Evolutionary conservation across 2,113 vertebrate genomes (phyloP).

Genomic region (Spilogale gracilis): DNA sequence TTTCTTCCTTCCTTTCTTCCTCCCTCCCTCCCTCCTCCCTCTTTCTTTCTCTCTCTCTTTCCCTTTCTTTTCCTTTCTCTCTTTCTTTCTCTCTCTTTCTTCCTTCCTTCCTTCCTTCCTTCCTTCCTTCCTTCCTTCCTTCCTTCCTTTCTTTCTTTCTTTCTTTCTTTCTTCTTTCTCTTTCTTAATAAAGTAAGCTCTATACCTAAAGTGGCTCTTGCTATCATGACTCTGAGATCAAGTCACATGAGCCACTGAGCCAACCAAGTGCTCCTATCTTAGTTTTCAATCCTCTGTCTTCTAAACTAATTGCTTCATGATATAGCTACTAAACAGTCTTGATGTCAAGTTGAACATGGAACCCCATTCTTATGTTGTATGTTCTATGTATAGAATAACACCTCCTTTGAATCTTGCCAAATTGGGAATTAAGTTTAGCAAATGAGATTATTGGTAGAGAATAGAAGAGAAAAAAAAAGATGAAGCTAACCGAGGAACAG

Average conservation of each 20-base stretch:
- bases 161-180: rapidly evolving
- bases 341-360: background rate
- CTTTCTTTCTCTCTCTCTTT: too few relatives aligned
- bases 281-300: slow-evolving; percentile 32
- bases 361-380: background rate
- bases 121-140: too few relatives aligned
- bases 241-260: background rate
- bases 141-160: too few relatives aligned
- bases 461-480: background rate
- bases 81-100: too few relatives aligned
- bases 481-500: slow-evolving; percentile 15
- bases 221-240: background rate
- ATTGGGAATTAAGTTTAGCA: slow-evolving; percentile 1
- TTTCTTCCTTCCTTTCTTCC: background rate
- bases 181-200: background rate
- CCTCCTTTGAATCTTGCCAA: background rate
- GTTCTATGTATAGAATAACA: background rate
- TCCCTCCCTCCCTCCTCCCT: background rate
- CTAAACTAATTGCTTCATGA: background rate
- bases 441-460: background rate
- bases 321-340: background rate
- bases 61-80: too few relatives aligned
- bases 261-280: background rate
- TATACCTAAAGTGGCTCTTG: background rate
- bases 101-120: rapidly evolving